Base-by-base conservation (phyloP, 2,888 invertebrate genomes). In the Aelia acuminata region DNA sequence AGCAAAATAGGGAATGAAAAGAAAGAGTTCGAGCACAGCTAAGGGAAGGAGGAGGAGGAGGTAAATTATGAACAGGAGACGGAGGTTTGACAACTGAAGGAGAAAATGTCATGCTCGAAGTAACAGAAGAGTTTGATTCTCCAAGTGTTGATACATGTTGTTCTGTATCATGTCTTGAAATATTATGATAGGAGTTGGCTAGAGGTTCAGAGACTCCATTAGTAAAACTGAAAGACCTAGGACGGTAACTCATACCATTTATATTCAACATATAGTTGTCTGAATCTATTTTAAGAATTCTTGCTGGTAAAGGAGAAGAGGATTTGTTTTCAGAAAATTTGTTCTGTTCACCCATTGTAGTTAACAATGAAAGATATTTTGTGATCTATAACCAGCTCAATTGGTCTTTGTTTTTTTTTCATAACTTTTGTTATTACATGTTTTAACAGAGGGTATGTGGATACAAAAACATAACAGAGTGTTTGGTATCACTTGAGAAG, bases 251-350 rank as follows among this genome's bases (percentile, higher is more conserved):
- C 48, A 86, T 92, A 89, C 92, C 93, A 90, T 93, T 92, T 90
- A 43, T 43, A n/a, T n/a, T n/a, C n/a, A 93, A 91, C 93, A 93
- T 93, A 91, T 94, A 94, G 91, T 94, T 94, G 90, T 93, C 93
- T 88, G 93, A 92, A 92, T 94, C 94, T 90, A 93, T 92, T 91
- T 90, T 90, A 85, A 90, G 87, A 10, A 92, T 92, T 90, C 93
- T 92, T 90, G 92, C 89, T 31, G 91, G 90, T 53, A 90, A 70
- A 48, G 87, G 86, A 26, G 86, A 86, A 70, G 86, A 43, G 70
- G 20, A 39, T 22, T 86, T 63, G n/a, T 15, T 31, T 31, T 86
- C 86, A 20, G 26, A 43, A 63, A 43, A 86, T 63, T 86, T 86
- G 11, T 43, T 80, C 26, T 86, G 57, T 39, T 86, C 63, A 31